Base-by-base conservation (phyloP, 53 echinoderm and acorn worm genomes). In the Henricia sp. region DNA sequence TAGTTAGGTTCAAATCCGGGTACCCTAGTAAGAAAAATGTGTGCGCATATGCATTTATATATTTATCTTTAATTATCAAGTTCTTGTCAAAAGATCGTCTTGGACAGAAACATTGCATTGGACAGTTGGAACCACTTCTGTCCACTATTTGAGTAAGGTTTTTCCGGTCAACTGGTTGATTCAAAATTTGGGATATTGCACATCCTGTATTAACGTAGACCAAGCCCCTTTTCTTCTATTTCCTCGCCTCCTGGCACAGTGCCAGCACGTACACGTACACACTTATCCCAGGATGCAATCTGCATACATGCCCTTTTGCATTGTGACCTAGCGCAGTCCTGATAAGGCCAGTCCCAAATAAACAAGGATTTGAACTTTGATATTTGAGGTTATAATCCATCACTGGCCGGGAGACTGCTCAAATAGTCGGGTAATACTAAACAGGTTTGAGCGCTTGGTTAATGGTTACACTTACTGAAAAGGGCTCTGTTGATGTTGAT, bases 361-460 rank as follows among this genome's bases (percentile, higher is more conserved):
- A 80, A 80, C 80, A 80, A 43, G 5, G 64, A 80, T 46, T 30
- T 80, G 80, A 80, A 80, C 80, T 80, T 80, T 80, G 80, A 80
- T 80, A 80, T 80, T 80, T 80, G 63, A 63, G 64, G 48, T 25
- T 48, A 50, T 48, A 63, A 80, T 37, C 67, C 67, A 39, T 37
- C 38, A 1, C 67, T 17, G 1, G 40, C 14, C 24, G 12, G 23
- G 67, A 67, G 67, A 39, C 67, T 40, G 11, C 20, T 48, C n/a
- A n/a, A n/a, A n/a, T n/a, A n/a, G n/a, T n/a, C n/a, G n/a, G n/a
- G n/a, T n/a, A n/a, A n/a, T n/a, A n/a, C n/a, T n/a, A 10, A 32
- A 17, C 32, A 32, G 33, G 62, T 60, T 60, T 30, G 62, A 29
- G n/a, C n/a, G n/a, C n/a, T n/a, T n/a, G 30, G 33, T 60, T 60